Evolutionary conservation across 2,888 invertebrate species (phyloP).

Genomic region (Brachycybe producta): DNA sequence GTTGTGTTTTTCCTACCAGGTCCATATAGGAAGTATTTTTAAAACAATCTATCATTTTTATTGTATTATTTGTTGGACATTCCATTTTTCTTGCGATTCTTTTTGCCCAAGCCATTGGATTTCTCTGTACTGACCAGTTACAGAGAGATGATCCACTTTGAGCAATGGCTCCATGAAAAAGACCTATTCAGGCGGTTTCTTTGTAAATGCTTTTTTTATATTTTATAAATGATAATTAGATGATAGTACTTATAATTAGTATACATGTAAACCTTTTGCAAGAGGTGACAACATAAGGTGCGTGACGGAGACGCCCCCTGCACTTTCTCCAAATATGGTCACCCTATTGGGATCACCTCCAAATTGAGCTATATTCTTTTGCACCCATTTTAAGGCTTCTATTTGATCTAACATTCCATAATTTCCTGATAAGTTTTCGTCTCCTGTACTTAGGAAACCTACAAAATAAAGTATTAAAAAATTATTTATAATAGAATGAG

Average conservation of each 20-base stretch:
- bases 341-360: slow-evolving; percentile 5
- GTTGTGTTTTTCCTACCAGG: not conserved
- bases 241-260: not conserved
- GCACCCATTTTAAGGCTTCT: slow-evolving; percentile 8
- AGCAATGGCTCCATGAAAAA: slow-evolving; percentile 12
- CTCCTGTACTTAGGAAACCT: slow-evolving; percentile 12
- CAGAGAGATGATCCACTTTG: slow-evolving; percentile 4
- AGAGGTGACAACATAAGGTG: slow-evolving; percentile 10
- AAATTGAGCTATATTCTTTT: slow-evolving; percentile 1
- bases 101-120: slow-evolving; percentile 1
- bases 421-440: not conserved
- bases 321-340: slow-evolving; percentile 13
- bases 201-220: not conserved
- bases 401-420: slow-evolving; percentile 15
- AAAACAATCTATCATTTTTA: slow-evolving; percentile 1
- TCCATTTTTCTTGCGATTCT: not conserved
- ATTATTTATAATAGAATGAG: not conserved
- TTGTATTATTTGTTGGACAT: slow-evolving; percentile 2
- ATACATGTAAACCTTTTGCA: not conserved
- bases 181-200: slow-evolving; percentile 6
- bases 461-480: not conserved
- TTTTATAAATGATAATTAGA: not conserved
- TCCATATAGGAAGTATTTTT: not conserved
- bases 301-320: slow-evolving; percentile 4
- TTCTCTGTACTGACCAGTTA: slow-evolving; percentile 1